Base-by-base conservation (phyloP, 2,888 invertebrate genomes). In the Pachycephus smyrnensis region DNA sequence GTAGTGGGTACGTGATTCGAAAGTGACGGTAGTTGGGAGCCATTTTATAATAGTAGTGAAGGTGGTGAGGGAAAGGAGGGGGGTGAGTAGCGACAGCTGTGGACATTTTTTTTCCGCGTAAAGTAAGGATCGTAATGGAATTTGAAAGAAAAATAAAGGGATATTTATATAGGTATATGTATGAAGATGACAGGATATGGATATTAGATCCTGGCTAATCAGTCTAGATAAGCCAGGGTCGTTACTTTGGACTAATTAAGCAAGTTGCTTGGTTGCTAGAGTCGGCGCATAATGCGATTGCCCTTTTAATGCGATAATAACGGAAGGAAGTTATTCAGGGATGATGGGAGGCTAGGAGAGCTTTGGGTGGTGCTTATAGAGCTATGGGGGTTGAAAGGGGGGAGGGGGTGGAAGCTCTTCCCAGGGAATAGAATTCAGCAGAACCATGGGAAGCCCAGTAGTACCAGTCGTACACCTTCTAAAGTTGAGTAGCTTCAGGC, bases 401-500 rank as follows among this genome's bases (percentile, higher is more conserved):
- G 79, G 82, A 83, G 82, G 85, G 75, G 75, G 77, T 78, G 80
- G 81, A 82, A 79, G 79, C 82, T 80, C 80, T 81, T 75, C 9
- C 23, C 55, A 55, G 55, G 55, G 55, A 55, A 55, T 55, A 55
- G 55, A 55, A 55, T 55, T 23, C 23, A 23, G 55, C 55, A 55
- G 55, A 55, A 23, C 55, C 55, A 55, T 9, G 23, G 23, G 23
- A 55, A 55, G 55, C 55, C 23, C 55, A 55, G 55, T 55, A 55
- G 55, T 55, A 55, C 55, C 55, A 55, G 55, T 55, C 55, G 55
- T 55, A 55, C 55, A 55, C 55, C 55, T 55, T 55, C 55, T 55
- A 55, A 23, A 55, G 55, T 55, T 55, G 55, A 55, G 55, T 55
- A 55, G 55, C 55, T 55, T 23, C 2, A 9, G 23, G 9, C 15